A percentile compares a stretch with the other conserved stretches of the same genome.
Evolutionary conservation across 2,113 vertebrate species (phyloP).

Genomic region (Gulo gulo): DNA sequence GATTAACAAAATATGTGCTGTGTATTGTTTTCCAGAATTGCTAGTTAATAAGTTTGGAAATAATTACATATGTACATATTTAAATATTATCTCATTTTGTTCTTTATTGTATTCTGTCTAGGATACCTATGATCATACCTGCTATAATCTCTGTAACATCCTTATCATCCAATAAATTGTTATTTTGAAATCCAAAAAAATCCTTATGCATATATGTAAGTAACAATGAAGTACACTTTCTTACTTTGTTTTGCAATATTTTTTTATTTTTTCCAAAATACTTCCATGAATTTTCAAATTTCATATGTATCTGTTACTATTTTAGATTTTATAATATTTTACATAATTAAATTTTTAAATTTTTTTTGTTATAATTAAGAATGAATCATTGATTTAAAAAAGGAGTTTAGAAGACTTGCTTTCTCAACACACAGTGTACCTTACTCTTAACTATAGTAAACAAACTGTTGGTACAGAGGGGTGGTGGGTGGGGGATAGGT

Average conservation of each 20-base stretch:
- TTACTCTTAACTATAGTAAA: not conserved
- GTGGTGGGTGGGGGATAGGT: not conserved
- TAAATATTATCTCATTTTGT: not conserved
- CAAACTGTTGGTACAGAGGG: not conserved
- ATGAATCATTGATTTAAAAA: not conserved
- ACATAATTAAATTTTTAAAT: not conserved
- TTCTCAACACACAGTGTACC: not conserved
- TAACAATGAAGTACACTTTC: not conserved
- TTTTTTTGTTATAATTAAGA: not conserved
- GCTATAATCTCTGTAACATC: not conserved
- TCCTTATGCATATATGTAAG: not conserved
- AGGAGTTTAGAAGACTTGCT: not conserved
- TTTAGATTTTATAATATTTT: not conserved
- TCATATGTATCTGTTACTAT: not conserved
- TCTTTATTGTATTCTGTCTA: not conserved
- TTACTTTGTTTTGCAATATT: not conserved
- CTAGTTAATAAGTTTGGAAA: not conserved
- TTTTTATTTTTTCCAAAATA: not conserved
- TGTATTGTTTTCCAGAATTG: not conserved
- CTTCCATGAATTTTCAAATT: not conserved
- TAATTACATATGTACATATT: not conserved
- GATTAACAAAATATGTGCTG: not conserved
- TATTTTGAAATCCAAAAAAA: not conserved
- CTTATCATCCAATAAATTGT: not conserved
- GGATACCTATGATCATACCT: not conserved